Evolutionary conservation across 2,113 vertebrate species (phyloP), one percentile per base, ranked within the genome.

Genomic region (Hemibates koningsi): DNA sequence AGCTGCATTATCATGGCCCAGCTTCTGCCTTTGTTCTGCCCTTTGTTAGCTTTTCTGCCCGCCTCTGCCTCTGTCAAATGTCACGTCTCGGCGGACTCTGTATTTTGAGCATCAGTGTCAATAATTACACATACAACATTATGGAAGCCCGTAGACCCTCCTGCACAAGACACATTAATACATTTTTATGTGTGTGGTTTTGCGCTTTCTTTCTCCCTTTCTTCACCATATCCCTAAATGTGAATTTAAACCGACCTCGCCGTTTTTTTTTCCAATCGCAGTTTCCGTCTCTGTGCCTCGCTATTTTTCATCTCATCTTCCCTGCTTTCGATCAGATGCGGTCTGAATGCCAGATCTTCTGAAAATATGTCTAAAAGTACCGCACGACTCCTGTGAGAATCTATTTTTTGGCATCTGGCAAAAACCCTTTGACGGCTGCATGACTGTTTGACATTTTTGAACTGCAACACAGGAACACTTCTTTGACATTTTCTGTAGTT

Each of bases 71-170:
- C 90, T 57, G 68, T 94, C 90, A 97, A 97, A 97, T 97, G 96
- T 95, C 96, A 96, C 53, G 89, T 95, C 96, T 95, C 96, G 14
- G 73, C 79, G 86, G 96, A 92, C 89, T 61, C 66, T 88, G 87
- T 93, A 93, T 95, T 94, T 95, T 94, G 89, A 94, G 94, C 94
- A 87, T 94, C 94, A 93, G 12, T 94, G 94, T 96, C 96, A 96
- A 96, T 96, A 96, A 95, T 94, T 80, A 93, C 88, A 91, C 87
- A 88, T 95, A 93, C 92, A 93, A 92, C 88, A 87, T 94, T 91
- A 93, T 90, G 86, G 92, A 91, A 90, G 90, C 87, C 85, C 21
- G 50, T 82, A 29, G 80, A 85, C 68, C 89, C 50, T 90, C 89
- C 86, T 93, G 84, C 91, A 71, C 93, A 93, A 89, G 91, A 84